Percentiles rank a stretch among this genome's conserved stretches.
Conservation (phyloP, 1,140 invertebrate genomes). For the Ceratitis capitata region DNA sequence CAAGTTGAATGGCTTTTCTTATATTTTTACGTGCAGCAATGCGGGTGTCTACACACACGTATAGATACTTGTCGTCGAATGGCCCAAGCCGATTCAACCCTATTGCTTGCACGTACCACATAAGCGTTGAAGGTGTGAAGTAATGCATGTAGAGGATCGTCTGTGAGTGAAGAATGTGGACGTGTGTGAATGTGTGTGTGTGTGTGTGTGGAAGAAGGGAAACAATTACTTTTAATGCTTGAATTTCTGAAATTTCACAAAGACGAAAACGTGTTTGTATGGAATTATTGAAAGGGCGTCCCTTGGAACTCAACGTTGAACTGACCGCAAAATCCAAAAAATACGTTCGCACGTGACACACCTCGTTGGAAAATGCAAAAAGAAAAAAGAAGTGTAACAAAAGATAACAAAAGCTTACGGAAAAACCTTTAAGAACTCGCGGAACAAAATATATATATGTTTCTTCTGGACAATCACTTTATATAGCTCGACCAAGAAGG, state of each 20-base stretch:
- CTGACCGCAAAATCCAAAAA: slow-evolving; percentile 6
- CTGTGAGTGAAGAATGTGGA: no score
- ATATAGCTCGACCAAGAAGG: no score
- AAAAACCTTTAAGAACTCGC: background rate
- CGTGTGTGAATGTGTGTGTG: background rate
- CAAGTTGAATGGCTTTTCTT: background rate
- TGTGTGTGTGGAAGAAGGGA: background rate
- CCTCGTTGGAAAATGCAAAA: no score
- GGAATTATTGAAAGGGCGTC: background rate
- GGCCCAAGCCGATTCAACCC: background rate
- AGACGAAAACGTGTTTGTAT: background rate
- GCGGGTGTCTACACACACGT: background rate
- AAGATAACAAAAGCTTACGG: background rate
- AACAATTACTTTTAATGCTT: background rate
- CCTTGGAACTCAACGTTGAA: background rate
- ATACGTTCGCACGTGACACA: background rate
- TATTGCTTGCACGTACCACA: background rate
- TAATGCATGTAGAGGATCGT: no score
- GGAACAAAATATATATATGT: background rate
- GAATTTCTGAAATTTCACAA: background rate
- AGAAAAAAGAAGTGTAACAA: background rate
- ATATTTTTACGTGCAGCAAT: no score
- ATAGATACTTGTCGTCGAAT: background rate
- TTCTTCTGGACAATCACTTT: no score
- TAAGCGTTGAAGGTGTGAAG: background rate